Conservation (phyloP, 2,113 vertebrate species). For the Galemys pyrenaicus region DNA sequence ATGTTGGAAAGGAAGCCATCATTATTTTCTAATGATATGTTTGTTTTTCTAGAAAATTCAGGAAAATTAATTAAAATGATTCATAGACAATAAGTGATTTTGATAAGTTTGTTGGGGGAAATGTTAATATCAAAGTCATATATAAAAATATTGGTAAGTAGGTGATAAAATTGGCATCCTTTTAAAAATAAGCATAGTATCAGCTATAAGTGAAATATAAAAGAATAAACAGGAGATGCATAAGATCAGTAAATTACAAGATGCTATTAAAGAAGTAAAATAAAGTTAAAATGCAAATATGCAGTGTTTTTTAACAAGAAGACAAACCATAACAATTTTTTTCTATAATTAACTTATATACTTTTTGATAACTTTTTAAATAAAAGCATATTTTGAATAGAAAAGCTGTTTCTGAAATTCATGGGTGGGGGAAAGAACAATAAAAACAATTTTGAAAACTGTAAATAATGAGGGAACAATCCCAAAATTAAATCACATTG, state of each 20-base stretch:
- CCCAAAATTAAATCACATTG: not conserved
- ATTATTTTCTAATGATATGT: not conserved
- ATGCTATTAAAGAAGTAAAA: not conserved
- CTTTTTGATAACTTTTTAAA: not conserved
- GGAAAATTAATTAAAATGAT: not conserved
- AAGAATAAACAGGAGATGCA: not conserved
- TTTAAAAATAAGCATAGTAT: not conserved
- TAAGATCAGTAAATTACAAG: not conserved
- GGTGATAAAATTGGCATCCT: not conserved
- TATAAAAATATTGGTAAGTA: not conserved
- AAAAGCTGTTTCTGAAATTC: not conserved
- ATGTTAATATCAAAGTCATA: not conserved
- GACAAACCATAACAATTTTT: not conserved
- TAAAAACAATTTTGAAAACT: not conserved
- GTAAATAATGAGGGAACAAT: not conserved
- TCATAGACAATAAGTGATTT: not conserved
- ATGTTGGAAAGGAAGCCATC: not conserved
- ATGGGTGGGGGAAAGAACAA: conserved; percentile 21
- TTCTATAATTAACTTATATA: not conserved
- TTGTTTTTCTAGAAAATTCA: not conserved
- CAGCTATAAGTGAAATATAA: not conserved
- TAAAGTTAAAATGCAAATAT: not conserved
- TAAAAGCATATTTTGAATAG: not conserved
- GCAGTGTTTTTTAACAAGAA: not conserved
- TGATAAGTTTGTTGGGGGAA: not conserved